These are phyloP conservation scores for Macroteleia sp. DNA, from an alignment of 2,888 invertebrate species.

Conservation along the genomic window DNA sequence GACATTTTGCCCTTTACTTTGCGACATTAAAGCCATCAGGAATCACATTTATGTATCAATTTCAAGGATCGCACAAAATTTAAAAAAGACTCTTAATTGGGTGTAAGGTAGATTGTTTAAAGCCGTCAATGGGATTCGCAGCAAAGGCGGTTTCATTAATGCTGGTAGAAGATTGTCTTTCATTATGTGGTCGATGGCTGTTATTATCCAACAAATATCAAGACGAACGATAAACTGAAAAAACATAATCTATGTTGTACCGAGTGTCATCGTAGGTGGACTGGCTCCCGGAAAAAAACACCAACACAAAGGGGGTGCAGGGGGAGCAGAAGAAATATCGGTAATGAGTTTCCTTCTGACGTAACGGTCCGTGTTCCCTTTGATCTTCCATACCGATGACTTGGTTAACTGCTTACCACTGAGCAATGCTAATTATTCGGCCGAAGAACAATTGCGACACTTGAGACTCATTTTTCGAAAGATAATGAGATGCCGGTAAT, in stretches of 20 bases:
- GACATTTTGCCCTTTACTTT: conserved; percentile 22
- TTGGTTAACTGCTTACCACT: conserved; percentile 46
- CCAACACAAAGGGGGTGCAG: conserved; percentile 61
- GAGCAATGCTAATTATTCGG: conserved; percentile 55
- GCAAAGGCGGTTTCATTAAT: conserved; percentile 13
- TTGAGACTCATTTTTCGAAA: conserved; percentile 38
- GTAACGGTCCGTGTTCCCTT: conserved; percentile 49
- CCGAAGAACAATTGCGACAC: conserved; percentile 57
- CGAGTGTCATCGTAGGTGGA: conserved; percentile 41
- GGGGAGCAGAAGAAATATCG: conserved; percentile 33
- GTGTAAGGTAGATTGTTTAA: background rate
- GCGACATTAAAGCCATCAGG: conserved; percentile 11
- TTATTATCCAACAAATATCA: conserved; percentile 66
- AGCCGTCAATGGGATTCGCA: conserved; percentile 4
- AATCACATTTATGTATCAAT: conserved; percentile 16
- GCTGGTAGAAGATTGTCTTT: conserved; percentile 66
- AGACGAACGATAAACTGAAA: conserved; percentile 25
- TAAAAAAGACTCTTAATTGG: background rate
- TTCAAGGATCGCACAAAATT: conserved; percentile 4
- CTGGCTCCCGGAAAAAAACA: conserved; percentile 61
- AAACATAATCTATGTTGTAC: conserved; percentile 40
- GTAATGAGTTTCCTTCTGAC: conserved; percentile 56
- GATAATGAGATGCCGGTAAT: conserved; percentile 50
- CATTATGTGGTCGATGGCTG: conserved; percentile 65
- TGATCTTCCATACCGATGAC: conserved; percentile 55